phyloP scores from a whole-genome alignment of 2,797 vertebrate genomes.

The Peromyscus attwateri region DNA sequence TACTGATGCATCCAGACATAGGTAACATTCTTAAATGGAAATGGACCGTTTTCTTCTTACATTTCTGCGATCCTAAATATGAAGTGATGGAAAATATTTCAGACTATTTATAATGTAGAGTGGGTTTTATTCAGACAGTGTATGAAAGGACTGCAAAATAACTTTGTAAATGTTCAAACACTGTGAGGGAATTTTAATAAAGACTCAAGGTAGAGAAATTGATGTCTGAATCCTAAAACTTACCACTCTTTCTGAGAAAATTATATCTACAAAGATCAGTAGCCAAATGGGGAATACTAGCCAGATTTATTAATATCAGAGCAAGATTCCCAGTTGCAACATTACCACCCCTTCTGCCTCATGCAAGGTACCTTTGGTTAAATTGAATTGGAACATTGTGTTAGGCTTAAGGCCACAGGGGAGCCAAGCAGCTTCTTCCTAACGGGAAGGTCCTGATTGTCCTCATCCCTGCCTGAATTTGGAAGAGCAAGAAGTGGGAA shows the following conservation, averaged over 20 bases:
- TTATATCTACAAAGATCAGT: constrained; percentile 45
- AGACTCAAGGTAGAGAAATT: constrained; percentile 40
- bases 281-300: constrained; percentile 28
- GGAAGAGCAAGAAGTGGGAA: background rate
- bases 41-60: background rate
- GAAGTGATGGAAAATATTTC: constrained; percentile 32
- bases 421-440: background rate
- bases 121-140: constrained; percentile 16
- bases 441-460: background rate
- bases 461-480: background rate
- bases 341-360: background rate
- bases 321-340: background rate
- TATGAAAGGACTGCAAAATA: background rate
- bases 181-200: constrained; percentile 51
- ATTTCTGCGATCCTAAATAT: background rate
- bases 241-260: constrained; percentile 8
- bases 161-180: constrained; percentile 39
- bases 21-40: constrained; percentile 1
- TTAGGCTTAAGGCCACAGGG: constrained; percentile 27
- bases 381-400: background rate
- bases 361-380: constrained; percentile 25
- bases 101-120: background rate
- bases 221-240: constrained; percentile 43
- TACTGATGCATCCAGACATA: background rate
- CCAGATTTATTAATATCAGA: constrained; percentile 45